Evolutionary conservation across 2,888 invertebrate genomes (phyloP).

Genomic region (Protodeltote pygarga): DNA sequence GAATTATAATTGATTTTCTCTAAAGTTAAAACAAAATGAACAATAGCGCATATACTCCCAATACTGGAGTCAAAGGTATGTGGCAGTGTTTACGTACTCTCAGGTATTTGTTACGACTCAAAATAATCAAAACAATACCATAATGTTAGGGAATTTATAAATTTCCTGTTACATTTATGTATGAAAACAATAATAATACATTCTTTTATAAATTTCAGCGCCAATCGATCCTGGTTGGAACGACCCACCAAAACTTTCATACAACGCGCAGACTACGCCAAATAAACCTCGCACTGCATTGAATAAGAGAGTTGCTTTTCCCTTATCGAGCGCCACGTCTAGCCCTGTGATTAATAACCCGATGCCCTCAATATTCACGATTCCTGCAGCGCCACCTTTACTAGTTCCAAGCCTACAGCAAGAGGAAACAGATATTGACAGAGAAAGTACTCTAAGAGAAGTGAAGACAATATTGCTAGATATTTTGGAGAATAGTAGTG

Average conservation of each 20-base stretch:
- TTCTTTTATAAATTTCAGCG: conserved; percentile 52
- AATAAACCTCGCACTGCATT: conserved; percentile 79
- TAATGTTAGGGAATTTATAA: neutral
- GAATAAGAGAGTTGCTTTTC: conserved; percentile 86
- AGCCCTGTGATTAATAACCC: conserved; percentile 56
- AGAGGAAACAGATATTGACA: conserved; percentile 58
- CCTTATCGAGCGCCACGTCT: conserved; percentile 63
- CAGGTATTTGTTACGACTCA: neutral
- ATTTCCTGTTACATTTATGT: conserved; percentile 3
- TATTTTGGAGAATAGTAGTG: conserved; percentile 70
- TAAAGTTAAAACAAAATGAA: conserved; percentile 49
- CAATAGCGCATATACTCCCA: conserved; percentile 55
- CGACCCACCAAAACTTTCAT: conserved; percentile 85
- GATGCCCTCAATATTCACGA: conserved; percentile 51
- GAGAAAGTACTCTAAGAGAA: conserved; percentile 66
- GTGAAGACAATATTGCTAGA: conserved; percentile 68
- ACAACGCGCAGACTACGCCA: conserved; percentile 72
- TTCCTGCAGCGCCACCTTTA: conserved; percentile 49
- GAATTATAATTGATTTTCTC: too few relatives aligned
- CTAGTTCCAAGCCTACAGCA: conserved; percentile 27
- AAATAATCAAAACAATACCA: conserved; percentile 20
- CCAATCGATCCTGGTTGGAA: conserved; percentile 87
- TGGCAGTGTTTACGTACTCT: neutral
- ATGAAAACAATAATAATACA: neutral
- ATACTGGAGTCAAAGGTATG: conserved; percentile 58